Percentiles rank a stretch among this genome's conserved stretches.
Evolutionary conservation across 2,113 vertebrate species (phyloP).

Genomic region (Oenanthe melanoleuca): DNA sequence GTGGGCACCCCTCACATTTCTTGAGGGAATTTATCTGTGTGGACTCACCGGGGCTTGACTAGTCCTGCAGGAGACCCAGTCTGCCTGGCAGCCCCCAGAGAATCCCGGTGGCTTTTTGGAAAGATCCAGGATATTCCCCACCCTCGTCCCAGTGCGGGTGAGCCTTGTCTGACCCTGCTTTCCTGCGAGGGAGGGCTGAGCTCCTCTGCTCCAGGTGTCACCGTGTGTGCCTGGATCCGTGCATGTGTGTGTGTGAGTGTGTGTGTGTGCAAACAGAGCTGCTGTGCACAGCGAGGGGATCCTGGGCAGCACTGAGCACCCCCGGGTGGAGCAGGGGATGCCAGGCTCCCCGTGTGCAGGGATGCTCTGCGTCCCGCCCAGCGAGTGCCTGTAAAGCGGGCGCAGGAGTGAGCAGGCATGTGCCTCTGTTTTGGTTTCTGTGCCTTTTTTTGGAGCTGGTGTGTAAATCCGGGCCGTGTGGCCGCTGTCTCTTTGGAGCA

Average conservation of each 20-base stretch:
- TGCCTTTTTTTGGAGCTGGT: neutral
- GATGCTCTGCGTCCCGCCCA: neutral
- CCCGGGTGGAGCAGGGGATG: neutral
- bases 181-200: neutral
- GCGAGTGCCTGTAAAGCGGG: neutral
- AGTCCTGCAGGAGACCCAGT: neutral
- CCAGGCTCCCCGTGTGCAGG: neutral
- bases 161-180: neutral
- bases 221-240: rapidly evolving
- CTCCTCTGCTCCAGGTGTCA: neutral
- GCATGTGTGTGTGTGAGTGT: no score
- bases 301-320: neutral
- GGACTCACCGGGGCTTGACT: neutral
- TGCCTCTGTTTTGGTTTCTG: neutral
- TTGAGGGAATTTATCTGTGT: neutral
- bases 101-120: neutral
- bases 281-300: neutral
- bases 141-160: neutral
- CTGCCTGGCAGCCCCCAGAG: neutral
- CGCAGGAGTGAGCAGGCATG: neutral
- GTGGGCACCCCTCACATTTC: neutral
- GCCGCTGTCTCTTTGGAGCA: rapidly evolving
- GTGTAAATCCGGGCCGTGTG: neutral
- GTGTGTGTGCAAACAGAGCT: neutral
- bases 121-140: neutral